A percentile compares a stretch with the other conserved stretches of the same genome.
Evolutionary conservation across 1,140 invertebrate species (phyloP).

Genomic region (Drepana arcuata): DNA sequence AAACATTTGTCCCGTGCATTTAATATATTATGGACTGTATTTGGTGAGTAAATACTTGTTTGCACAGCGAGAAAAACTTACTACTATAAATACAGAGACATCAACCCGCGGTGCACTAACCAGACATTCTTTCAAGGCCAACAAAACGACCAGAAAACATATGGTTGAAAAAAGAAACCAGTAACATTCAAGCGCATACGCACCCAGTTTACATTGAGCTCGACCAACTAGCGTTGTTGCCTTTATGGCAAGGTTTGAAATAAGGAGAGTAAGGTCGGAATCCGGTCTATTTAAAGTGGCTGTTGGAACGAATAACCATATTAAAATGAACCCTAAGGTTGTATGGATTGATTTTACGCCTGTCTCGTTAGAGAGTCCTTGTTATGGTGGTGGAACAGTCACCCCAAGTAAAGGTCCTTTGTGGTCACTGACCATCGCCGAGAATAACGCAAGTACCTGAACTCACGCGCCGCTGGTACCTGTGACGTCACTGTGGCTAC

Average conservation of each 20-base stretch:
- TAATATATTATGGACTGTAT: slow-evolving; percentile 18
- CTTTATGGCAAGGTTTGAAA: too few relatives aligned
- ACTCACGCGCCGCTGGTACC: slow-evolving; percentile 28
- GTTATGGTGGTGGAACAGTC: slow-evolving; percentile 49
- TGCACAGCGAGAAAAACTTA: slow-evolving; percentile 20
- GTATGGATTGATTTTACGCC: too few relatives aligned
- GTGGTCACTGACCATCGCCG: slow-evolving; percentile 63
- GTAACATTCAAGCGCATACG: slow-evolving; percentile 16
- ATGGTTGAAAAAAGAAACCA: slow-evolving; percentile 56
- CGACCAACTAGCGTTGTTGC: too few relatives aligned
- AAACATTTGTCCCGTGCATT: slow-evolving; percentile 39
- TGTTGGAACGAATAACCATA: too few relatives aligned
- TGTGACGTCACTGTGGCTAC: slow-evolving; percentile 58
- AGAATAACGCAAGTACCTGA: slow-evolving; percentile 57
- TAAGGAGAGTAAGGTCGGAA: slow-evolving; percentile 21
- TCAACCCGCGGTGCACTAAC: slow-evolving; percentile 34
- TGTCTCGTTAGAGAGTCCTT: too few relatives aligned
- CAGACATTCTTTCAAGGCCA: slow-evolving; percentile 58
- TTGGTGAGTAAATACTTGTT: neutral
- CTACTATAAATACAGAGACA: slow-evolving; percentile 46
- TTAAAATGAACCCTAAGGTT: too few relatives aligned
- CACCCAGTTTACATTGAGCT: neutral
- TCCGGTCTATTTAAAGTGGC: slow-evolving; percentile 27
- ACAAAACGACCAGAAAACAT: slow-evolving; percentile 61
- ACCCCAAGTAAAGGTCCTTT: slow-evolving; percentile 58